Evolutionary conservation across 53 echinoderm and acorn worm species (phyloP), one percentile per base, ranked within the genome.

Genomic region (Actinopyga echinites): DNA sequence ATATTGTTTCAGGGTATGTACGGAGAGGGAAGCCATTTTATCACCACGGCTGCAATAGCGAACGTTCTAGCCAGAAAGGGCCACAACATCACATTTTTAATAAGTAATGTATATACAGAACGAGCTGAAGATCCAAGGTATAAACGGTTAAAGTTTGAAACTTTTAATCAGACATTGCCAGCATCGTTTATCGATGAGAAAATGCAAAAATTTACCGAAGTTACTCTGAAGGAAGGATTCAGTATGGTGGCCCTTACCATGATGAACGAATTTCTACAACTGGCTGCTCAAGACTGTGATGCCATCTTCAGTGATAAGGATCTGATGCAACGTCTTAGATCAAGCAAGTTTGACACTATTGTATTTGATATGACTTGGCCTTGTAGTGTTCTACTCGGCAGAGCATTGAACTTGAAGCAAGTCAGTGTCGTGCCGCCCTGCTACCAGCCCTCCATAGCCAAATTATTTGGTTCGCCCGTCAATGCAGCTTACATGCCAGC

Each of bases 341-440:
- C 4, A 19, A 8, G 6, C 4, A 69, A 69, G 5, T 32, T 69
- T 69, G 31, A 30, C 38, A 23, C 69, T 1, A 69, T 69, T 29
- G 69, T 69, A 23, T 69, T 35, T 35, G 69, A 69, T 69, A 32
- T 69, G 36, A 35, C 69, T 15, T 69, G 38, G 69, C 34, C 69
- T 2, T 44, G 44, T 44, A 35, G 69, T 28, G 13, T 37, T 30
- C 12, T 37, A 35, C 22, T 69, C 6, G 31, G 30, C 22, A 29
- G 20, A 22, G 32, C 28, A 35, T 33, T 69, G 6, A 35, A 35
- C 22, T 17, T 69, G 38, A 69, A 69, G 12, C 34, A 33, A 23
- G 36, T 69, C 28, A 6, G 33, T 30, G 38, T 69, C 15, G 38
- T 12, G n/a, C 69, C 69, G 4, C 12, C 38, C 1, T 69, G 62